These are phyloP conservation scores for Pseudomugil tenellus DNA, from an alignment of 2,797 vertebrate genomes.

Conservation along the genomic window DNA sequence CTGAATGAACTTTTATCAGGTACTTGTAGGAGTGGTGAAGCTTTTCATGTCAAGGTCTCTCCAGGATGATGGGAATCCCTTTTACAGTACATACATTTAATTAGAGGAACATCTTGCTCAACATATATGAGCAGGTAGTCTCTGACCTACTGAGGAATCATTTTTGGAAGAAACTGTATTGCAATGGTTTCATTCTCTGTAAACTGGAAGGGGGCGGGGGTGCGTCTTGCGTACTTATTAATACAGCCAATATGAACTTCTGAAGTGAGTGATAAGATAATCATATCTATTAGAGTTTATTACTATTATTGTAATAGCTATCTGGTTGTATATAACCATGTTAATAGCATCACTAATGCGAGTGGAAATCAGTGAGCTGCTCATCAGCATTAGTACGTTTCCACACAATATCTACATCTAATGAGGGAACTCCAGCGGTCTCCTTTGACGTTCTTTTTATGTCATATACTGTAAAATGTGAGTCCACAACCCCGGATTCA, in stretches of 20 bases:
- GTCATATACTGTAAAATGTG: slow-evolving; percentile 18
- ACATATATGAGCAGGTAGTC: slow-evolving; percentile 2
- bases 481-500: slow-evolving; percentile 48
- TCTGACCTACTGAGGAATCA: neutral
- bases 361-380: slow-evolving; percentile 20
- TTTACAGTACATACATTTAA: neutral
- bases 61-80: slow-evolving; percentile 7
- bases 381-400: slow-evolving; percentile 23
- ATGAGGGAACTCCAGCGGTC: slow-evolving; percentile 30
- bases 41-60: slow-evolving; percentile 39
- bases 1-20: slow-evolving; percentile 25
- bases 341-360: slow-evolving; percentile 1
- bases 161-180: neutral
- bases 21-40: slow-evolving; percentile 15
- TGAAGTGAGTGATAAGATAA: slow-evolving; percentile 14
- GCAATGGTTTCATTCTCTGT: neutral
- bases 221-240: neutral
- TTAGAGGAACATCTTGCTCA: slow-evolving; percentile 2
- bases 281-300: neutral
- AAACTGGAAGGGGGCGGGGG: neutral
- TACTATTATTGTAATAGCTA: slow-evolving; percentile 3
- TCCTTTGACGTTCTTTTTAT: slow-evolving; percentile 39
- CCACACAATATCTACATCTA: slow-evolving; percentile 41
- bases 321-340: neutral
- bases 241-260: neutral